Evolutionary conservation across 1,140 invertebrate genomes (phyloP).

Genomic region (Arion vulgaris): DNA sequence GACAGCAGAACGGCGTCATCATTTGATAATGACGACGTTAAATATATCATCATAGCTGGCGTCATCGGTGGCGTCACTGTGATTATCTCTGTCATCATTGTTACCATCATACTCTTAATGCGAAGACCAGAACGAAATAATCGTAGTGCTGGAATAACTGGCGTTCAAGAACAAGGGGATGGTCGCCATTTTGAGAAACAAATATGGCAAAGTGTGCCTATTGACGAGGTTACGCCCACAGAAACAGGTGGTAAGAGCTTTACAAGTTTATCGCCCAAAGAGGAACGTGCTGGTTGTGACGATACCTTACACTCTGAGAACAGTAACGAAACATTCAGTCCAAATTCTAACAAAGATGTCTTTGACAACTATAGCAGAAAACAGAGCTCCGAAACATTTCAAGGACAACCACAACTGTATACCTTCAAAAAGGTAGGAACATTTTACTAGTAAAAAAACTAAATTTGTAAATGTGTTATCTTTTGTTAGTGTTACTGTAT

Average conservation of each 20-base stretch:
- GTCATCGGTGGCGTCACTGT: conserved; percentile 93
- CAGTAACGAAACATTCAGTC: conserved; percentile 17
- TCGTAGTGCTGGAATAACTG: conserved; percentile 27
- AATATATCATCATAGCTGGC: conserved; percentile 84
- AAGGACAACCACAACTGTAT: conserved; percentile 45
- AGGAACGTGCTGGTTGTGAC: neutral
- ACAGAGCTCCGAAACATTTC: conserved; percentile 41
- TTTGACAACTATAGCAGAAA: conserved; percentile 45
- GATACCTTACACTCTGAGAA: neutral
- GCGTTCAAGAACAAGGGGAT: conserved; percentile 50
- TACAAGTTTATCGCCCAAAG: conserved; percentile 14
- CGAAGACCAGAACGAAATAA: conserved; percentile 43
- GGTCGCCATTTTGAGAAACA: conserved; percentile 48
- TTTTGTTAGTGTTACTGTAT: no score
- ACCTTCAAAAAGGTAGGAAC: conserved; percentile 49
- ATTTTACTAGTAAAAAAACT: no score
- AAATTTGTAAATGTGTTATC: neutral
- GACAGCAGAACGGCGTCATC: conserved; percentile 32
- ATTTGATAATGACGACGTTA: conserved; percentile 48
- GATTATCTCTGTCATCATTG: conserved; percentile 85
- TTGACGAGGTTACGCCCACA: conserved; percentile 42
- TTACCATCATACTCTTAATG: conserved; percentile 53
- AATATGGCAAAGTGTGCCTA: conserved; percentile 51
- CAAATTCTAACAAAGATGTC: conserved; percentile 34
- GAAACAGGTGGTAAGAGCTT: conserved; percentile 42